Evolutionary conservation across 2,113 vertebrate genomes (phyloP), one percentile per base, ranked within the genome.

Genomic region (Heterotis niloticus): DNA sequence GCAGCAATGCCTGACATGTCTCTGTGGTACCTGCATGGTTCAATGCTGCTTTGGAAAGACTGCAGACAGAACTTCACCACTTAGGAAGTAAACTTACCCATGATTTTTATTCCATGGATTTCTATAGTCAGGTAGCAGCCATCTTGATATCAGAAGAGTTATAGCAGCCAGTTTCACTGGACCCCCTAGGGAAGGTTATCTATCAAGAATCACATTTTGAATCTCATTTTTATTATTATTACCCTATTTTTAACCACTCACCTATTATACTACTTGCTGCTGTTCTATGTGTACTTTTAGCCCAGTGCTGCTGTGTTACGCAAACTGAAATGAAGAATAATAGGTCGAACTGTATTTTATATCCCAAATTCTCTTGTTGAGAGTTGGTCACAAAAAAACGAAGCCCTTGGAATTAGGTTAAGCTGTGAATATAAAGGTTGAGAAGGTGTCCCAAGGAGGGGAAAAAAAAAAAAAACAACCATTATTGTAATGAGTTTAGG

Each of bases 1-100:
- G 66, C 79, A 82, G 79, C 80, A 80, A 86, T 28, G 64, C 76
- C 57, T 62, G 80, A 69, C 81, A 81, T 72, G 81, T 80, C 72
- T 70, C 78, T 81, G 70, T 82, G 77, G 71, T 83, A 81, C 59
- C 80, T 86, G 66, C 77, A 77, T 69, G 81, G 69, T 82, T 83
- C 80, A 79, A 57, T 64, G 67, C 23, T 84, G 81, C 81, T 66
- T 74, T 57, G 64, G 23, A 75, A 76, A 82, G 20, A 65, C 72
- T 80, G 84, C 71, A 51, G 66, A 60, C 67, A 75, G 65, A 26
- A 23, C 79, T 77, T 29, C 5, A 26, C 28, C 59, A 70, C 71
- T 70, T 72, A 26, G 57, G 54, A 28, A 80, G 76, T 69, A 9
- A 74, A 62, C 69, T 66, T 14, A 16, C 69, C 14, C 12, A 76